These are phyloP conservation scores for Tethea ocularis DNA, from an alignment of 2,888 invertebrate genomes.

Conservation along the genomic window DNA sequence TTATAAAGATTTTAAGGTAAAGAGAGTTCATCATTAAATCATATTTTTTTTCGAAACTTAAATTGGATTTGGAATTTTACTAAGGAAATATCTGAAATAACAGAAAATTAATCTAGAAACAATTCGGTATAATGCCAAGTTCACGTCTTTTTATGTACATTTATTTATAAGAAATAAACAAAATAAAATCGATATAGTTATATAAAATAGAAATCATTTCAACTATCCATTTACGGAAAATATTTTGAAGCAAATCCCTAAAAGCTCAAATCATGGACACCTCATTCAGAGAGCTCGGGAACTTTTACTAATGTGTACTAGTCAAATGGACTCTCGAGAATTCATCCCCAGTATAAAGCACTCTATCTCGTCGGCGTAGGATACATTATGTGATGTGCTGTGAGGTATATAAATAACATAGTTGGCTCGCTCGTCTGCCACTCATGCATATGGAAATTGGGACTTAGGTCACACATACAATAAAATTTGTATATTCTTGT, in stretches of 20 bases:
- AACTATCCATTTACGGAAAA: no score
- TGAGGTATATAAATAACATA: conserved; percentile 54
- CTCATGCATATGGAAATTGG: conserved; percentile 81
- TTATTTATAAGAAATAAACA: no score
- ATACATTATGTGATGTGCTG: conserved; percentile 50
- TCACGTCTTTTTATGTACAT: no score
- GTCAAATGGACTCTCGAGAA: conserved; percentile 80
- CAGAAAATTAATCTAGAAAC: no score
- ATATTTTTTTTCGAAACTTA: no score
- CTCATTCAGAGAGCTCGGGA: conserved; percentile 62
- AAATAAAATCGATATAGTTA: no score
- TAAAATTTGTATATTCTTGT: conserved; percentile 39
- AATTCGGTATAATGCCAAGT: no score
- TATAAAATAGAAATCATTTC: no score
- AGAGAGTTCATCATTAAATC: no score
- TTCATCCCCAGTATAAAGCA: conserved; percentile 56
- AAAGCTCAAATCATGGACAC: conserved; percentile 47
- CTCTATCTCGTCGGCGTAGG: conserved; percentile 53
- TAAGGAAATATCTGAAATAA: no score
- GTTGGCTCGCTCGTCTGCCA: conserved; percentile 55
- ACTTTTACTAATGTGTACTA: conserved; percentile 82
- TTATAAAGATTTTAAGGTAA: no score
- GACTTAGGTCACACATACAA: conserved; percentile 73
- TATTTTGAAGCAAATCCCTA: conserved; percentile 16
- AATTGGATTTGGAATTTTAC: no score